Conservation (phyloP, 2,797 vertebrate species). For the Psittacula echo region DNA sequence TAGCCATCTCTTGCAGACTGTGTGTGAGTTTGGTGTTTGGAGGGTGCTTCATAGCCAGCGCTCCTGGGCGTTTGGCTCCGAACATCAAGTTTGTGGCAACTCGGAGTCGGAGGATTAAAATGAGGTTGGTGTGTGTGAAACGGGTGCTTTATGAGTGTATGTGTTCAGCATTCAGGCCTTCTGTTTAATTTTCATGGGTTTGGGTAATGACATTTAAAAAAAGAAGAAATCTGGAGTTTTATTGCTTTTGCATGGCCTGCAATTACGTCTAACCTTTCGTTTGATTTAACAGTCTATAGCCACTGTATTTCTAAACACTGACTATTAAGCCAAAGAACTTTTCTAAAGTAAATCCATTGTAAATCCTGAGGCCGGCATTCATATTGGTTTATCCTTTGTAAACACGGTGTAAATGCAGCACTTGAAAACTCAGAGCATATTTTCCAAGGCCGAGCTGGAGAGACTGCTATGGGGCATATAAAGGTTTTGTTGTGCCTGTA, state of each 20-base stretch:
- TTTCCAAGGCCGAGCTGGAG: background rate
- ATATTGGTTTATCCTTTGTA: constrained; percentile 16
- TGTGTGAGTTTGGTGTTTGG: background rate
- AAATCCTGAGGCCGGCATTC: background rate
- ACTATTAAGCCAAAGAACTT: background rate
- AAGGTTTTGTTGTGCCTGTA: constrained; percentile 50
- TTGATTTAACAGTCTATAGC: background rate
- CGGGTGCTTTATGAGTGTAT: background rate
- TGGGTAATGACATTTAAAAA: constrained; percentile 20
- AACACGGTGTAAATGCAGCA: background rate
- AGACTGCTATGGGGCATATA: background rate
- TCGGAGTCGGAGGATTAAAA: background rate
- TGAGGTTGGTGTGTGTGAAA: background rate
- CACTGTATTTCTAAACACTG: background rate
- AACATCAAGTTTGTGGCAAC: background rate
- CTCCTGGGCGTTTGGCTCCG: background rate
- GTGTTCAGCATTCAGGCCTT: background rate
- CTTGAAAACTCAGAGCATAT: background rate
- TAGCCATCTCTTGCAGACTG: background rate
- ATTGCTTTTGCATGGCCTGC: background rate
- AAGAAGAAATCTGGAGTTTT: background rate
- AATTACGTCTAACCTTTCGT: background rate
- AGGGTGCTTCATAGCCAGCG: fast-evolving
- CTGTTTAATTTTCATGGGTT: constrained; percentile 7
- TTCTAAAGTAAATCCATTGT: constrained; percentile 35